phyloP scores from a whole-genome alignment of 2,797 vertebrate genomes.

The Megalops cyprinoides region DNA sequence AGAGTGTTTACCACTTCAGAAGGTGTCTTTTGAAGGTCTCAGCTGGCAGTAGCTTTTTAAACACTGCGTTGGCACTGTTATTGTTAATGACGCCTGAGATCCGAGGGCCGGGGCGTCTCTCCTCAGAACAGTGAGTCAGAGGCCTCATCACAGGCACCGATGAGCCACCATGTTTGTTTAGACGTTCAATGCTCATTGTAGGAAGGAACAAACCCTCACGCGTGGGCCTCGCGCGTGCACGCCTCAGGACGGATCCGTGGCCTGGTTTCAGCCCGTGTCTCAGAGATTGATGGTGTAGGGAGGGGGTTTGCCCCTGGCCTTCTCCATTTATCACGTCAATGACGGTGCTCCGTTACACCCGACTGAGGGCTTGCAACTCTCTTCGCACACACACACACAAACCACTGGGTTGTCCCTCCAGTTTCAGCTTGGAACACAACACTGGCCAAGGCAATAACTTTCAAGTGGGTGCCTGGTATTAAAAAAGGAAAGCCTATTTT shows the following conservation, averaged over 20 bases:
- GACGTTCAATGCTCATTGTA: constrained; percentile 17
- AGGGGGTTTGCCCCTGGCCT: constrained; percentile 22
- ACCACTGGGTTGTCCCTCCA: constrained; percentile 52
- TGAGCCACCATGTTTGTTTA: not conserved
- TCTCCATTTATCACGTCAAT: constrained; percentile 38
- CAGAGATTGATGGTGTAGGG: not conserved
- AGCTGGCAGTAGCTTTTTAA: constrained; percentile 5
- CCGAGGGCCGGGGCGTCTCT: not conserved
- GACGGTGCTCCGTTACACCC: constrained; percentile 50
- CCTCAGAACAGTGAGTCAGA: not conserved
- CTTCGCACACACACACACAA: constrained; percentile 42
- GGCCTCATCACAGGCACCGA: not conserved
- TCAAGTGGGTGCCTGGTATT: constrained; percentile 56
- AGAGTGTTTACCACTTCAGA: not conserved
- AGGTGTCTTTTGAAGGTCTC: not conserved
- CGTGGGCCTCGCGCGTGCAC: not conserved
- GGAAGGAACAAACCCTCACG: not conserved
- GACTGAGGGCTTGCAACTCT: constrained; percentile 49
- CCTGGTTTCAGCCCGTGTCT: not conserved
- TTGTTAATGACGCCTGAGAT: not conserved
- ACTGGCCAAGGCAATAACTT: constrained; percentile 55
- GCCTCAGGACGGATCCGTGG: not conserved
- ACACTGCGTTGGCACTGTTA: not conserved
- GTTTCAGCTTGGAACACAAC: constrained; percentile 56
- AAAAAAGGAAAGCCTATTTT: constrained; percentile 69